Evolutionary conservation across 1,140 invertebrate genomes (phyloP).

Genomic region (Euborellia annulipes): DNA sequence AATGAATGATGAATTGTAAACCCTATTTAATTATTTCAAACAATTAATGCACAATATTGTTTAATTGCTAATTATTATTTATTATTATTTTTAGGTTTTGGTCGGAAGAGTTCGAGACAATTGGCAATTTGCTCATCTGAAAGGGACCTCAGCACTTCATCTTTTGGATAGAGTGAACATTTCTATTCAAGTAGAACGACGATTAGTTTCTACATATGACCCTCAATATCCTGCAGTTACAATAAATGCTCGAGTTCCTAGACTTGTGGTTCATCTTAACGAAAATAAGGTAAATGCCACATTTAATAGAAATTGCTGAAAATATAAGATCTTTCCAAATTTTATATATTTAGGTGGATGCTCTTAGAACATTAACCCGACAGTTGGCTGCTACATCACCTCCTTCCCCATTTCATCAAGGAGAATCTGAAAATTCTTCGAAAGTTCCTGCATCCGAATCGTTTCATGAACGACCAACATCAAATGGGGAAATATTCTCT

Average conservation of each 20-base stretch:
- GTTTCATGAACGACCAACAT: no score
- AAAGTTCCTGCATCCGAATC: no score
- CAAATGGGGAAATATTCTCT: no score
- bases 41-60: no score
- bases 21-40: no score
- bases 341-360: no score
- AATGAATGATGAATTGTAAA: no score
- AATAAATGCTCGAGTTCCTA: constrained; percentile 67
- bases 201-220: constrained; percentile 66
- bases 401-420: no score
- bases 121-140: constrained; percentile 72
- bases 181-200: constrained; percentile 61
- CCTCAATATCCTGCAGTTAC: constrained; percentile 70
- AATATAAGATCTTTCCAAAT: neutral
- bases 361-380: no score
- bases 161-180: constrained; percentile 84
- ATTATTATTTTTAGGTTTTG: constrained; percentile 45
- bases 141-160: constrained; percentile 68
- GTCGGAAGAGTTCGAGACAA: constrained; percentile 76
- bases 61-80: no score
- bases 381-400: no score
- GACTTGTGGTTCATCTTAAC: constrained; percentile 76
- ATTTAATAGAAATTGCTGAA: neutral
- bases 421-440: no score
- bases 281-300: constrained; percentile 58